Conservation (phyloP, 2,113 vertebrate genomes). For the Dipodomys ordii region DNA sequence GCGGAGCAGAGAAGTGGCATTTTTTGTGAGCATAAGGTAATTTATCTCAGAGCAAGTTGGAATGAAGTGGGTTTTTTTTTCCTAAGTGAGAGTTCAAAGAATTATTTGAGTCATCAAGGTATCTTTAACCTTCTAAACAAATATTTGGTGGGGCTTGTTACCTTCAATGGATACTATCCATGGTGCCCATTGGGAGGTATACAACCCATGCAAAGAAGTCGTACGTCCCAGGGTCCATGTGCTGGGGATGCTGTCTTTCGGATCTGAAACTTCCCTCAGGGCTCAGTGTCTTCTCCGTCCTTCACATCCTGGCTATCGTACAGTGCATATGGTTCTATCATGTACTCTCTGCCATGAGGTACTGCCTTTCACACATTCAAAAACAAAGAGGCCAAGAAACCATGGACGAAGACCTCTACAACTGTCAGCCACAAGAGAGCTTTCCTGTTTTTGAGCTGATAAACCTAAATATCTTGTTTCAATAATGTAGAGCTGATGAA, state of each 20-base stretch:
- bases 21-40: background rate
- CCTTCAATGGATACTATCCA: background rate
- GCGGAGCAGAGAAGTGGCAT: background rate
- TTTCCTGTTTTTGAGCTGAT: background rate
- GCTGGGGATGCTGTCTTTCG: background rate
- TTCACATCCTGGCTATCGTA: background rate
- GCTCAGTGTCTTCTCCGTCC: background rate
- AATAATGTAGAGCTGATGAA: background rate
- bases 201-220: background rate
- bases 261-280: background rate
- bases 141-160: background rate
- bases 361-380: background rate
- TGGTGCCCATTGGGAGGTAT: background rate
- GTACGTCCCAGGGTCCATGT: background rate
- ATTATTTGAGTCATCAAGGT: background rate
- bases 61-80: background rate
- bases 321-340: background rate
- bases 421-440: background rate
- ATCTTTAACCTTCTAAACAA: background rate
- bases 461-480: background rate
- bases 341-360: no score
- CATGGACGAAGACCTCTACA: background rate
- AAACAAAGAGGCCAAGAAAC: background rate
- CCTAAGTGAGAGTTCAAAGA: background rate
- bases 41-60: background rate